These are phyloP conservation scores for Gibbula magus DNA, from an alignment of 2,888 invertebrate species.

Conservation along the genomic window DNA sequence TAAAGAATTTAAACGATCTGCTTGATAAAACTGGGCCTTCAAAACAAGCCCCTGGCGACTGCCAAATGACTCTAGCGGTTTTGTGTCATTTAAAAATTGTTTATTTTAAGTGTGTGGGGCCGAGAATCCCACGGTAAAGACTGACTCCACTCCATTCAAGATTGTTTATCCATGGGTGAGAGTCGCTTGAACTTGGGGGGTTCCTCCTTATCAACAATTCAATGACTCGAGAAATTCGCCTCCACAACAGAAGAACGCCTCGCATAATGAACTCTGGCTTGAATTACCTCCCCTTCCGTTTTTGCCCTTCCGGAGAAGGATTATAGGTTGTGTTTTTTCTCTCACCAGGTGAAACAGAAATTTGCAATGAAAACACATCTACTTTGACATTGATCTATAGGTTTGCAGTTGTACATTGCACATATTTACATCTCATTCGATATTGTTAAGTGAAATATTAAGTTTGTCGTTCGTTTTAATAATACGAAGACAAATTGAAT, in stretches of 20 bases:
- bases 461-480: no score
- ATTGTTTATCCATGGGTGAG: background rate
- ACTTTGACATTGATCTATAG: no score
- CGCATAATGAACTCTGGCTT: background rate
- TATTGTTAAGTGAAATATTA: no score
- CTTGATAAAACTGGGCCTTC: background rate
- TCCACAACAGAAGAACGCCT: background rate
- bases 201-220: background rate
- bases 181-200: background rate
- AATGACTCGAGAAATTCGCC: background rate
- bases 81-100: slow-evolving; percentile 1
- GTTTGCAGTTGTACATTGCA: no score
- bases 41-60: background rate
- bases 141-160: background rate
- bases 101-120: background rate
- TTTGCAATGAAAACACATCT: no score
- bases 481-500: no score
- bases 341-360: no score
- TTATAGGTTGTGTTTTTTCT: no score
- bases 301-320: background rate
- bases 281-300: background rate
- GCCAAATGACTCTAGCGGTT: background rate
- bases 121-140: background rate
- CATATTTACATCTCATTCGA: no score
- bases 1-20: background rate